Evolutionary conservation across 2,888 invertebrate genomes (phyloP).

Genomic region (Hirudinaria manillensis): DNA sequence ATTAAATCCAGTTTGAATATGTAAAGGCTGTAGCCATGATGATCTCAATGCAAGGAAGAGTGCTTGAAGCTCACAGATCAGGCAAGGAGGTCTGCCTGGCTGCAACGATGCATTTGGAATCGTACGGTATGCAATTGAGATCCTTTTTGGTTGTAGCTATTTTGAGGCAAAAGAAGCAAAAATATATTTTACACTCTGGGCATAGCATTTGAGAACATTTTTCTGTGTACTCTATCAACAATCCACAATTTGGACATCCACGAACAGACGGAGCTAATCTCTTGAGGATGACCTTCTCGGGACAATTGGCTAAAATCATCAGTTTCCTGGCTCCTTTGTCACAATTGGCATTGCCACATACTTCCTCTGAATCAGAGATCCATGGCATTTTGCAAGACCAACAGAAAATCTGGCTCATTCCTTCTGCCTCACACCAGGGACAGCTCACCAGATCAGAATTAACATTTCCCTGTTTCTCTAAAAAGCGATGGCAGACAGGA

Average conservation of each 20-base stretch:
- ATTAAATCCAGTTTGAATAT: no score
- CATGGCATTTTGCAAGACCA: conserved; percentile 21
- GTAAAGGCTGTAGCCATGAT: no score
- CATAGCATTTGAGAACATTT: conserved; percentile 12
- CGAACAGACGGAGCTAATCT: conserved; percentile 13
- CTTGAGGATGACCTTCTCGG: conserved; percentile 21
- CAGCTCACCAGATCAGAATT: conserved; percentile 4
- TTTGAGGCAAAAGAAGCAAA: conserved; percentile 30
- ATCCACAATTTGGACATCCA: conserved; percentile 26
- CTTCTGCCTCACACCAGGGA: conserved; percentile 9
- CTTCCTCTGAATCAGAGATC: not conserved
- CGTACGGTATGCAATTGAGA: not conserved
- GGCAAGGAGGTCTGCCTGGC: conserved; percentile 26
- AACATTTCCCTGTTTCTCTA: not conserved
- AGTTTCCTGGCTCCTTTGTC: not conserved
- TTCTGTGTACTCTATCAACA: conserved; percentile 9
- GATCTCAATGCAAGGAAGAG: not conserved
- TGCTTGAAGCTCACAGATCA: not conserved
- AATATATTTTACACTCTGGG: conserved; percentile 10
- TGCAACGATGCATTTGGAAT: conserved; percentile 16
- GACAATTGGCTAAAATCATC: conserved; percentile 15
- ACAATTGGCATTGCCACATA: conserved; percentile 24
- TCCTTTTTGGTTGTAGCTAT: not conserved
- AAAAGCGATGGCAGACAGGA: not conserved
- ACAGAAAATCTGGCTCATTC: conserved; percentile 12